Evolutionary conservation across 2,113 vertebrate genomes (phyloP).

Genomic region (Dicrurus megarhynchus): DNA sequence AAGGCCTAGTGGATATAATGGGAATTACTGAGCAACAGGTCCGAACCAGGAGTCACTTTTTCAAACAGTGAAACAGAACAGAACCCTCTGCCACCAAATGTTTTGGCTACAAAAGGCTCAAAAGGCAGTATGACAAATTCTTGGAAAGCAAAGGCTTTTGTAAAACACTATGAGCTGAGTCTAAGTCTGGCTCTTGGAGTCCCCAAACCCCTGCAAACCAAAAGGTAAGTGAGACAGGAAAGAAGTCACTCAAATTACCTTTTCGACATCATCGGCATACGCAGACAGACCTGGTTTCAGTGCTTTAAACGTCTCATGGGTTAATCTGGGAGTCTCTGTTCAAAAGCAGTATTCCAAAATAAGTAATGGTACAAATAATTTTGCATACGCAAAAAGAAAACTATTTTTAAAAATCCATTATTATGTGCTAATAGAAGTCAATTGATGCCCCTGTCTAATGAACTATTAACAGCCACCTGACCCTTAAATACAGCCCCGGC

Average conservation of each 20-base stretch:
- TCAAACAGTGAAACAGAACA: background rate
- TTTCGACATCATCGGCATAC: slow-evolving; percentile 87
- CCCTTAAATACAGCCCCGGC: background rate
- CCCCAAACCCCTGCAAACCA: background rate
- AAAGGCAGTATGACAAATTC: background rate
- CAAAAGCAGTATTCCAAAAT: slow-evolving; percentile 27
- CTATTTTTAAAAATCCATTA: background rate
- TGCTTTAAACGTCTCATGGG: slow-evolving; percentile 86
- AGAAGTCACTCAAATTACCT: slow-evolving; percentile 72
- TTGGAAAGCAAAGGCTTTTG: background rate
- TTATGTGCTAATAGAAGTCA: background rate
- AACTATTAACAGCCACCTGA: background rate
- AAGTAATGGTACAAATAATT: background rate
- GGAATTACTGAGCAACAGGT: background rate
- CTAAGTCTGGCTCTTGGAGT: background rate
- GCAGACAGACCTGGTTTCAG: slow-evolving; percentile 92
- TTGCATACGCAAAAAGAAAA: background rate
- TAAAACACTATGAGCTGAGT: background rate
- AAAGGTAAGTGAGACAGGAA: background rate
- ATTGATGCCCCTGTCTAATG: background rate
- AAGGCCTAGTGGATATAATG: background rate
- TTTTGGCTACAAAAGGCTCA: background rate
- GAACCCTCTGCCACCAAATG: background rate
- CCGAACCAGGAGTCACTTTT: background rate
- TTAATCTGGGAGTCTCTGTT: slow-evolving; percentile 81